Evolutionary conservation across 2,888 invertebrate genomes (phyloP), one percentile per base, ranked within the genome.

Genomic region (Erannis defoliaria): DNA sequence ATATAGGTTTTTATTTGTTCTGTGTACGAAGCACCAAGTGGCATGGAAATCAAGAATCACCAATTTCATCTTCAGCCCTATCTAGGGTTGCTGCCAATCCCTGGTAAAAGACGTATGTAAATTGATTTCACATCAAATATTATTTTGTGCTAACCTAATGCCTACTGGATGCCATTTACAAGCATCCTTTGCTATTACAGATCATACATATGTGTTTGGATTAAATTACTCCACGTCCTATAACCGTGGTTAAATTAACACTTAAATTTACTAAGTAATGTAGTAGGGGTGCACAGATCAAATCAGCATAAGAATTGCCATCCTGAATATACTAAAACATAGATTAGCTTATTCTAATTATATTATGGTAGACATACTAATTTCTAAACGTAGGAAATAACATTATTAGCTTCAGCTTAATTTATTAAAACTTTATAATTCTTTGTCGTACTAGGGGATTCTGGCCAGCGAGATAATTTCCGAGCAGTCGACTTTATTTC

Each of bases 31-130:
- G 38, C 50, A n/a, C 38, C 37, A 12, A 14, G 49, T 8, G 16
- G 21, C 26, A 9, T 16, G 10, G 38, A 37, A 19, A 16, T 49
- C 21, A 37, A 18, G 50, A 14, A 10, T 26, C 33, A 23, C 0
- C 10, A 38, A 26, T 38, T 16, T 21, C 37, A 23, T 29, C 51
- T 51, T n/a, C 29, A 51, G 29, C 51, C 51, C n/a, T 51, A 51
- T 38, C 18, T 40, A 26, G 37, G 26, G 23, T 46, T 55, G 19
- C 23, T 49, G 9, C 54, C 54, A 12, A n/a, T 45, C 6, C 54
- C 54, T 54, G 54, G 54, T 18, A 45, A 45, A 43, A 54, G 19
- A 43, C 12, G 54, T 54, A 54, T 23, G 43, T 54, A 21, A 42
- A 33, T 6, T 14, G 14, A 29, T 0, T 16, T n/a, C 3, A 43